These are phyloP conservation scores for Pholis gunnellus DNA, from an alignment of 2,113 vertebrate species.

Conservation along the genomic window DNA sequence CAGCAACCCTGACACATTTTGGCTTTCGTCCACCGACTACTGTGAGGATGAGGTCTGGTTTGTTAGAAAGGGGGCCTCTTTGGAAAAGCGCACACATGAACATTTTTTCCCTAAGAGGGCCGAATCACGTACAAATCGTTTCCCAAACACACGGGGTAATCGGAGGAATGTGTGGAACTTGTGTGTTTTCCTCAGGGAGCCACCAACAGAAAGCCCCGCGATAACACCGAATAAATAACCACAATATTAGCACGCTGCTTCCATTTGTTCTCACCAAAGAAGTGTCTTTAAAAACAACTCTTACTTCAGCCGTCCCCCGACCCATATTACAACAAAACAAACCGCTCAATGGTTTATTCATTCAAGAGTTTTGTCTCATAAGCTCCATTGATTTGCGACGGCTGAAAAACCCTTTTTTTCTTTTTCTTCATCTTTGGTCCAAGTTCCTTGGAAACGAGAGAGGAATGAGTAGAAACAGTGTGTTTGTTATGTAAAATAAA, in stretches of 20 bases:
- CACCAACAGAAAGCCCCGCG: conserved; percentile 22
- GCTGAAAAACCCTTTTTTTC: conserved; percentile 1
- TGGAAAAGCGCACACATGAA: conserved; percentile 23
- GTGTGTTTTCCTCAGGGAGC: conserved; percentile 47
- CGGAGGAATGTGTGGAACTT: conserved; percentile 59
- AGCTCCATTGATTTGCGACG: neutral
- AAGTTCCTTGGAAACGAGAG: conserved; percentile 33
- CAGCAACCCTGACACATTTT: conserved; percentile 60
- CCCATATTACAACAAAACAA: conserved; percentile 3
- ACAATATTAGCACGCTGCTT: neutral
- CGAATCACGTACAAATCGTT: conserved; percentile 50
- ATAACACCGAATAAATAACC: conserved; percentile 37
- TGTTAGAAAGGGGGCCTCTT: conserved; percentile 33
- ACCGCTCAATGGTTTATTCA: neutral
- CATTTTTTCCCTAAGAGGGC: conserved; percentile 49
- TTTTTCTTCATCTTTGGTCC: conserved; percentile 7
- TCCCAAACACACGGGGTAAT: conserved; percentile 41
- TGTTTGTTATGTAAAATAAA: conserved; percentile 79
- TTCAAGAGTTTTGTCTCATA: neutral
- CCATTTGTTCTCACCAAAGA: conserved; percentile 6
- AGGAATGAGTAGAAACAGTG: conserved; percentile 32
- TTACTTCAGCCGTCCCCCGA: neutral
- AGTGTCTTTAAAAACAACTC: neutral
- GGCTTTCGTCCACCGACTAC: conserved; percentile 67
- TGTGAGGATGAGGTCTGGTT: conserved; percentile 56